Conservation (phyloP, 1,140 invertebrate genomes). For the Ceratina calcarata region DNA sequence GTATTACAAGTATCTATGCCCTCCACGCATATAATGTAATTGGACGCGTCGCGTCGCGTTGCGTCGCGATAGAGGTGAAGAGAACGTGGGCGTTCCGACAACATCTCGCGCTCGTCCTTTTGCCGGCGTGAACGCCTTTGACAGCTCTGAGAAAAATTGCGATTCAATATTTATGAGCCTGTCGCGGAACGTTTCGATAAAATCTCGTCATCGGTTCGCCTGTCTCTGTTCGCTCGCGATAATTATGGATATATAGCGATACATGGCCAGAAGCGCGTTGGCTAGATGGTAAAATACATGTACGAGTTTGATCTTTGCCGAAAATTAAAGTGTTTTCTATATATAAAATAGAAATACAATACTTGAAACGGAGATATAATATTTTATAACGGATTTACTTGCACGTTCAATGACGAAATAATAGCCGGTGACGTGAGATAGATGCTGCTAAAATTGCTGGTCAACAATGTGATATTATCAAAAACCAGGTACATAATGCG, state of each 20-base stretch:
- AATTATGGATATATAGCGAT: conserved; percentile 9
- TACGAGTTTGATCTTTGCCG: too few relatives aligned
- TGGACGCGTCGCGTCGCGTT: conserved; percentile 44
- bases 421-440: too few relatives aligned
- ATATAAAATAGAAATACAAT: too few relatives aligned
- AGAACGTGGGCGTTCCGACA: conserved; percentile 53
- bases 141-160: background rate
- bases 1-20: conserved; percentile 57
- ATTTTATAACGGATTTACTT: too few relatives aligned
- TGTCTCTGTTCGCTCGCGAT: background rate
- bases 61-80: background rate
- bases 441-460: too few relatives aligned
- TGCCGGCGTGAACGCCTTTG: conserved; percentile 28
- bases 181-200: conserved; percentile 3
- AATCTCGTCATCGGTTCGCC: conserved; percentile 13
- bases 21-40: conserved; percentile 58
- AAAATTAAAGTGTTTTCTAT: too few relatives aligned
- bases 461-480: too few relatives aligned
- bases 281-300: too few relatives aligned
- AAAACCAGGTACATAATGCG: too few relatives aligned
- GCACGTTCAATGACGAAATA: too few relatives aligned
- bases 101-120: conserved; percentile 37
- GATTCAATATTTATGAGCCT: conserved; percentile 38
- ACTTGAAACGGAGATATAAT: too few relatives aligned
- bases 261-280: too few relatives aligned